Conservation (phyloP, 2,888 invertebrate species). For the Emmelina monodactyla region DNA sequence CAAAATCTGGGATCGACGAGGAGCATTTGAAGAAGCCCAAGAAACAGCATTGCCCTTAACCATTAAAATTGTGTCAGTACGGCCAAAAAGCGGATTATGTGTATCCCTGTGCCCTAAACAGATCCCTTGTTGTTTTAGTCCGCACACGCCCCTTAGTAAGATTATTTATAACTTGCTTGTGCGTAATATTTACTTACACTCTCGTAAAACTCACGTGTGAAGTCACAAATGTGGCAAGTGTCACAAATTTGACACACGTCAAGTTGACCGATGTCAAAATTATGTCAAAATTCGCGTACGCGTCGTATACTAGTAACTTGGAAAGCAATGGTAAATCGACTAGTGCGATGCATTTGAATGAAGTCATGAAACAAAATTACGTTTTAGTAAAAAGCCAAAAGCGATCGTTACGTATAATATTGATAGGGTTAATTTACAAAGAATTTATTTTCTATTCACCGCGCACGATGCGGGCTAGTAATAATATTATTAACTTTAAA, state of each 20-base stretch:
- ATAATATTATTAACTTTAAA: too few species aligned
- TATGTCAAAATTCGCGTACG: too few species aligned
- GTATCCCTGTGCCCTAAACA: slow-evolving; percentile 20
- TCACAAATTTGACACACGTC: slow-evolving; percentile 12
- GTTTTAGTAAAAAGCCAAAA: too few species aligned
- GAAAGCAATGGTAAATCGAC: too few species aligned
- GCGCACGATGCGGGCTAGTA: too few species aligned
- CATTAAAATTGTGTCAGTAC: slow-evolving; percentile 55
- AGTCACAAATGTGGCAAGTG: slow-evolving; percentile 5
- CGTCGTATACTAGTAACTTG: too few species aligned
- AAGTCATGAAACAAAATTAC: too few species aligned
- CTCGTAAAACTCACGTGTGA: slow-evolving; percentile 6
- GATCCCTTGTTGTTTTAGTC: slow-evolving; percentile 19
- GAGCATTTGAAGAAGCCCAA: slow-evolving; percentile 83
- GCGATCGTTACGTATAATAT: too few species aligned
- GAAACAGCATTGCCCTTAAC: slow-evolving; percentile 78
- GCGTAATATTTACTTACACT: slow-evolving; percentile 12
- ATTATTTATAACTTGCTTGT: slow-evolving; percentile 4
- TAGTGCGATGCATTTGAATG: too few species aligned
- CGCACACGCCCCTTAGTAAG: slow-evolving; percentile 23
- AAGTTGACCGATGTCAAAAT: too few species aligned
- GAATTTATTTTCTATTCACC: too few species aligned
- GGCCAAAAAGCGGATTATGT: slow-evolving; percentile 45
- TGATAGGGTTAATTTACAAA: too few species aligned
- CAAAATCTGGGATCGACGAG: slow-evolving; percentile 71